Evolutionary conservation across 2,113 vertebrate genomes (phyloP), one percentile per base, ranked within the genome.

Genomic region (Notechis scutatus): DNA sequence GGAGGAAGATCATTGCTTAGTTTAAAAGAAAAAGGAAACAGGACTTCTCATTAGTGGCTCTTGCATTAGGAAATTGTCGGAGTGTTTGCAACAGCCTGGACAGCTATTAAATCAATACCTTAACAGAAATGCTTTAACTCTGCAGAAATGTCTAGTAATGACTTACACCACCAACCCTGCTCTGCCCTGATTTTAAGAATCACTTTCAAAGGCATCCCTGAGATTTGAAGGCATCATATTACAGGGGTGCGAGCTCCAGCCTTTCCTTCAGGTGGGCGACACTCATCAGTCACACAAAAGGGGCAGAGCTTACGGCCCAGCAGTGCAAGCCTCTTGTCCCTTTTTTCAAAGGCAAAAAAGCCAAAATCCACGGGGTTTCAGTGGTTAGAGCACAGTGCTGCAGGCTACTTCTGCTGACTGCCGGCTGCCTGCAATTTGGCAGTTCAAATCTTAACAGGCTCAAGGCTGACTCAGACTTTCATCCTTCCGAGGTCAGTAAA

Each of bases 111-210:
- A 50, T 50, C 47, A 50, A 9, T 50, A 50, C 47, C 47, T 50
- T 50, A 50, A 50, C 47, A 50, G 47, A 50, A 39, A 81, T 81
- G 34, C 69, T 81, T 81, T 39, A 39, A 39, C 6, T 39, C n/a
- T 34, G 34, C n/a, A 81, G 15, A 39, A 81, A 81, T 39, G 69
- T 7, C 34, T 81, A 18, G n/a, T 81, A 81, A 81, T 8, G 61
- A 34, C 15, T n/a, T 74, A n/a, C 14, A 4, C n/a, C 12, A 0
- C 14, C 14, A 3, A 2, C 64, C 0, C 56, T 5, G 0, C 26
- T 12, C 12, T 4, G 0, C 29, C 29, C 29, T 4, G 1, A 74
- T 34, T 74, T 39, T 74, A 74, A n/a, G n/a, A 34, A 42, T 81
- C 39, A 18, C 34, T 81, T 81, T 81, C 34, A 81, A 39, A 39